Base-by-base conservation (phyloP, 1,140 invertebrate genomes). In the Antheraea pernyi region DNA sequence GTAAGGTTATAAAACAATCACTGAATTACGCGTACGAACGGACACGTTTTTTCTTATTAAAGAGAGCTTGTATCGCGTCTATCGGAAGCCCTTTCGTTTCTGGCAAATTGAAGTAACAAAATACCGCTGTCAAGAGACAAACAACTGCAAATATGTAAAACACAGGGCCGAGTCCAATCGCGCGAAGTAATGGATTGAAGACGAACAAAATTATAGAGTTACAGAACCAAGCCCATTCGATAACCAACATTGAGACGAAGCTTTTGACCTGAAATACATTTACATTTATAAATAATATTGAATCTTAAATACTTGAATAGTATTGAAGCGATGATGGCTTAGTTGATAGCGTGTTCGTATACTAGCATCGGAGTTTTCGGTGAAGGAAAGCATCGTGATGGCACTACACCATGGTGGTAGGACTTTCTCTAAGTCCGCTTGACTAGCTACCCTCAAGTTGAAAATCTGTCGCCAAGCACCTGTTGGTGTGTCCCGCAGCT, bases 51-150 rank as follows among this genome's bases (percentile, higher is more conserved):
- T 62, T 75, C 22, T 73, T 72, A 4, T 48, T 18, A 37, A 80
- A 80, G n/a, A 68, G 37, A 13, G 53, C 1, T 63, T 82, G 80
- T 2, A 96, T 95, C 70, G 95, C 94, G 19, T 95, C 87, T 8
- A 95, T 80, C 4, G 88, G 91, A 72, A 93, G 93, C 0, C 94
- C 94, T 75, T 95, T 96, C 0, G 96, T 96, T 82, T 96, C 96
- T 0, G 95, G 96, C 5, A 96, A 89, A 65, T 93, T 86, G 19
- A 95, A 91, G 0, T 72, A 18, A 13, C 91, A 92, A 72, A 96
- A 94, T 0, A 88, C 67, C 0, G 91, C 78, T 0, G 94, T 93
- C 0, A 90, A 0, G 19, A 93, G 88, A 63, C 92, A 93, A 4
- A 91, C 82, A 0, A 70, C 18, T 0, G 88, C 89, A 71, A 94